These are phyloP conservation scores for Cochlearius cochlearius DNA, from an alignment of 2,113 vertebrate genomes.

Conservation along the genomic window DNA sequence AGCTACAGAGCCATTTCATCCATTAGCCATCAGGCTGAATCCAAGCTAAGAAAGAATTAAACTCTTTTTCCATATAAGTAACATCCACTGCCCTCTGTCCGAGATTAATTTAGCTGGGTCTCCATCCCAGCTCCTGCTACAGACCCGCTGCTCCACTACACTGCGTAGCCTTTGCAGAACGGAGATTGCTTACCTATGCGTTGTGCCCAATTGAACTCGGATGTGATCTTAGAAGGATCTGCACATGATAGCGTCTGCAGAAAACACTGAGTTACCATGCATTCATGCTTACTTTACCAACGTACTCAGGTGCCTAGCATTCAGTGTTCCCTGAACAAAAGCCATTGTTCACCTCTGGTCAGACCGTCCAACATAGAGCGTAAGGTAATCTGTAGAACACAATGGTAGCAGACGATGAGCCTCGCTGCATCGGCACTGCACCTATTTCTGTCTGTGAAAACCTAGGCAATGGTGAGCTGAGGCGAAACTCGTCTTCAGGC, in stretches of 20 bases:
- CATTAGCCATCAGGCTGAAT: not conserved
- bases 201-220: not conserved
- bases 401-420: not conserved
- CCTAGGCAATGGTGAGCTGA: not conserved
- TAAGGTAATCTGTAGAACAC: not conserved
- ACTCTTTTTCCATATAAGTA: not conserved
- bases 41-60: not conserved
- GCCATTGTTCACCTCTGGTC: not conserved
- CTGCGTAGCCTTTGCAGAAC: not conserved
- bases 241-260: not conserved
- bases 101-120: not conserved
- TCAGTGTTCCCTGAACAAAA: constrained; percentile 8
- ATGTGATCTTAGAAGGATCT: not conserved
- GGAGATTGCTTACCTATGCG: not conserved
- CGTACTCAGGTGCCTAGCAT: not conserved
- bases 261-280: not conserved
- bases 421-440: not conserved
- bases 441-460: not conserved
- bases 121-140: not conserved
- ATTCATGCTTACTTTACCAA: not conserved
- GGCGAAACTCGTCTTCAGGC: not conserved
- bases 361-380: not conserved
- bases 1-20: not conserved
- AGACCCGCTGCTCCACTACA: not conserved
- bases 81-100: not conserved